phyloP scores from a whole-genome alignment of 2,888 invertebrate species.

The Phengaris alcon region DNA sequence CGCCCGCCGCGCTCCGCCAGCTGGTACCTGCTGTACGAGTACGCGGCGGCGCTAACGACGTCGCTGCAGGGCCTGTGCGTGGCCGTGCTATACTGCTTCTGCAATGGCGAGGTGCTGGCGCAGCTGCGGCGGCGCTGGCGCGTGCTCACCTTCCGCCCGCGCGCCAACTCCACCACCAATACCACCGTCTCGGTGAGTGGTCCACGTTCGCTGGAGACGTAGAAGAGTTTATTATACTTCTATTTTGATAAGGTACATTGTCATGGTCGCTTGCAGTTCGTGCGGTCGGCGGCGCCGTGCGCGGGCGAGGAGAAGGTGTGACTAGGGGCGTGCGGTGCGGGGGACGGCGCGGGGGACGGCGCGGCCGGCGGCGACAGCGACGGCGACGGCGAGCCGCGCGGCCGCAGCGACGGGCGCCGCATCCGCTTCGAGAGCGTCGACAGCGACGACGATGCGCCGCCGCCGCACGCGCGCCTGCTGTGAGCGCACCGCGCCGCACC shows the following conservation, averaged over 20 bases:
- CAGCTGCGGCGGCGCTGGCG: conserved; percentile 91
- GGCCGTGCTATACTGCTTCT: conserved; percentile 94
- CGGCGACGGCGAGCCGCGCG: conserved; percentile 40
- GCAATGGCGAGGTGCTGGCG: conserved; percentile 95
- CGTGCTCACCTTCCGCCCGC: conserved; percentile 88
- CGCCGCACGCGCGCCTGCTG: conserved; percentile 59
- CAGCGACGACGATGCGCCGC: conserved; percentile 69
- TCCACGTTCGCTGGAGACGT: background rate
- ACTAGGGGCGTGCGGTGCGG: conserved; percentile 65
- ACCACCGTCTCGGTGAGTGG: conserved; percentile 91
- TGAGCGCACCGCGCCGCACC: conserved; percentile 40
- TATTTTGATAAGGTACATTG: conserved; percentile 18
- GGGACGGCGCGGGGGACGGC: conserved; percentile 65
- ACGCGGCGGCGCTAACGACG: conserved; percentile 90
- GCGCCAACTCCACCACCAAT: conserved; percentile 90
- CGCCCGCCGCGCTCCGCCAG: conserved; percentile 84
- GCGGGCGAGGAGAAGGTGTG: conserved; percentile 90
- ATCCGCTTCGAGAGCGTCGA: conserved; percentile 70
- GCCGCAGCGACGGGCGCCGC: conserved; percentile 46
- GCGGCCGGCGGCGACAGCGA: conserved; percentile 44
- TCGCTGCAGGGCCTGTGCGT: conserved; percentile 96
- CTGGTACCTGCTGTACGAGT: conserved; percentile 89
- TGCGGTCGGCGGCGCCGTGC: conserved; percentile 83
- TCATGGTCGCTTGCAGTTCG: conserved; percentile 81
- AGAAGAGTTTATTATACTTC: background rate